phyloP scores from a whole-genome alignment of 2,113 vertebrate species.

The Hemiprocne comata region DNA sequence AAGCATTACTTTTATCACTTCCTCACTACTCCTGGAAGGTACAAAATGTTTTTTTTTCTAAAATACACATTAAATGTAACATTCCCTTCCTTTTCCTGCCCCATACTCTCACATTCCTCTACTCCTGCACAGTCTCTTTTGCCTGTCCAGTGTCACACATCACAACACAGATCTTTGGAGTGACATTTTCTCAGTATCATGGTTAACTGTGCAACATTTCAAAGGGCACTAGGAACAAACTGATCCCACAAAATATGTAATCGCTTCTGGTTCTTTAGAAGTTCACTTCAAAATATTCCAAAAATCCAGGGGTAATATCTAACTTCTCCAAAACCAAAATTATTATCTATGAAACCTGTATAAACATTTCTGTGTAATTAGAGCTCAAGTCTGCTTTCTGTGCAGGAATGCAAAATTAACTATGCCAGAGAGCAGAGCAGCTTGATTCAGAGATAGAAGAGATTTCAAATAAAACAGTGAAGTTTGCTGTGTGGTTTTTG shows the following conservation, averaged over 20 bases:
- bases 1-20: not conserved
- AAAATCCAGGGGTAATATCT: not conserved
- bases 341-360: not conserved
- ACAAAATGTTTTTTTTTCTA: not conserved
- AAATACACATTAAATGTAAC: not conserved
- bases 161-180: rapidly evolving
- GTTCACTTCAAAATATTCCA: not conserved
- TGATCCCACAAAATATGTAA: not conserved
- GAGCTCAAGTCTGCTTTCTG: not conserved
- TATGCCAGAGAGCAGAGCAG: not conserved
- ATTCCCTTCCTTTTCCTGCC: not conserved
- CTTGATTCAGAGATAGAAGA: not conserved
- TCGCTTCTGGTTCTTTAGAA: not conserved
- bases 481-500: not conserved
- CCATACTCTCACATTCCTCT: not conserved
- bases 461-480: not conserved
- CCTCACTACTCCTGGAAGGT: not conserved
- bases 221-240: not conserved
- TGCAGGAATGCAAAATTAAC: not conserved
- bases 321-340: not conserved
- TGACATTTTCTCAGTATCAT: rapidly evolving
- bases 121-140: rapidly evolving
- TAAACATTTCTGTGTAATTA: not conserved
- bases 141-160: not conserved
- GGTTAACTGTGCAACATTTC: not conserved